These are phyloP conservation scores for Rhagoletis pomonella DNA, from an alignment of 1,140 invertebrate genomes.

Conservation along the genomic window DNA sequence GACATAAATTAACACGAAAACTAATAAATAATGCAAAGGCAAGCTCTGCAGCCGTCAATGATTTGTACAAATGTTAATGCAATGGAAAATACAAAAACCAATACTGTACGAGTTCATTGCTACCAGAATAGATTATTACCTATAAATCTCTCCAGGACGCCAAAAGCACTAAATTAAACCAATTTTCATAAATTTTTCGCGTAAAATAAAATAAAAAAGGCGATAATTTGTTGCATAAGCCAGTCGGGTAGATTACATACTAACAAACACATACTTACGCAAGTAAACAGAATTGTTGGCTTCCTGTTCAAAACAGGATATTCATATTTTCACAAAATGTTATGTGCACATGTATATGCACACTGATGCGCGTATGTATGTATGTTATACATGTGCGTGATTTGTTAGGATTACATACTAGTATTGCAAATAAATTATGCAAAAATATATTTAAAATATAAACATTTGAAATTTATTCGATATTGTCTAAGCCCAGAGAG, in stretches of 20 bases:
- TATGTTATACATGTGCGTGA: background rate
- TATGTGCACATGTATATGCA: background rate
- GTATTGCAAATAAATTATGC: conserved; percentile 33
- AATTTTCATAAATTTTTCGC: conserved; percentile 37
- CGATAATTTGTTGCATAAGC: conserved; percentile 10
- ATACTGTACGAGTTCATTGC: background rate
- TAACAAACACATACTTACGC: background rate
- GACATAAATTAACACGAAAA: conserved; percentile 44
- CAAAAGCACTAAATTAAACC: conserved; percentile 43
- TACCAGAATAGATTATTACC: background rate
- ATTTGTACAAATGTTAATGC: conserved; percentile 16
- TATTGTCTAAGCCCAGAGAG: conserved; percentile 10
- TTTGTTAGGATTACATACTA: background rate
- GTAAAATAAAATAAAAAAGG: background rate
- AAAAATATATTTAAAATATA: conserved; percentile 48
- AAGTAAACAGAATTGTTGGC: background rate
- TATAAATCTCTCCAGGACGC: background rate
- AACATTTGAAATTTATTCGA: conserved; percentile 38
- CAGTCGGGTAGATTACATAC: background rate
- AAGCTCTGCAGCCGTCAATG: background rate
- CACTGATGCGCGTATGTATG: background rate
- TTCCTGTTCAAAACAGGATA: conserved; percentile 47
- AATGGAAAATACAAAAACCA: background rate
- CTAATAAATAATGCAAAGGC: conserved; percentile 36
- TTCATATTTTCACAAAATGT: conserved; percentile 41